Evolutionary conservation across 2,113 vertebrate species (phyloP).

Genomic region (Psammodynastes pulverulentus): DNA sequence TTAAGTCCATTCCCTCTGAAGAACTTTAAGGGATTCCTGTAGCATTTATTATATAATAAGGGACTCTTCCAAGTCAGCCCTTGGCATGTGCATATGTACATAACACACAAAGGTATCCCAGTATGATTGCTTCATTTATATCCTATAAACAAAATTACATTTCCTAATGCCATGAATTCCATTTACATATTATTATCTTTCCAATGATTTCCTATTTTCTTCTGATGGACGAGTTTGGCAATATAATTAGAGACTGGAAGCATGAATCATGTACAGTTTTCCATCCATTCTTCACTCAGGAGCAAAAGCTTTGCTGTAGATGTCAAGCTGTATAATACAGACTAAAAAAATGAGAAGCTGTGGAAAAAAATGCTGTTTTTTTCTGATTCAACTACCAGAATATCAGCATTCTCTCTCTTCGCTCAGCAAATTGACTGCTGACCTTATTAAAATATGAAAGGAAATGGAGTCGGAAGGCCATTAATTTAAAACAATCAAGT

Average conservation of each 20-base stretch:
- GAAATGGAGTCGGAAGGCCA: background rate
- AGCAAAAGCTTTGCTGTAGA: background rate
- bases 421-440: conserved; percentile 14
- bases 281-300: background rate
- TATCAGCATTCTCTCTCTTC: conserved; percentile 3
- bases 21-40: background rate
- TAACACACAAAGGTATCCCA: background rate
- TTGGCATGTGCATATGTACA: background rate
- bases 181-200: background rate
- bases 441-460: conserved; percentile 38
- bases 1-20: background rate
- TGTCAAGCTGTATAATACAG: rapidly evolving
- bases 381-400: background rate
- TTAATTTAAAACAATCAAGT: conserved; percentile 6
- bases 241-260: background rate
- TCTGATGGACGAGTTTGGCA: background rate
- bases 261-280: background rate
- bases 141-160: background rate
- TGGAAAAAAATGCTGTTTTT: background rate
- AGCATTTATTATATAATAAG: background rate
- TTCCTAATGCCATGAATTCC: background rate
- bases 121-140: background rate
- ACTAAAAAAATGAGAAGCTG: background rate
- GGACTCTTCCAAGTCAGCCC: background rate
- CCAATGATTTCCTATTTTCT: background rate